Evolutionary conservation across 2,113 vertebrate species (phyloP).

Genomic region (Pseudopipra pipra): DNA sequence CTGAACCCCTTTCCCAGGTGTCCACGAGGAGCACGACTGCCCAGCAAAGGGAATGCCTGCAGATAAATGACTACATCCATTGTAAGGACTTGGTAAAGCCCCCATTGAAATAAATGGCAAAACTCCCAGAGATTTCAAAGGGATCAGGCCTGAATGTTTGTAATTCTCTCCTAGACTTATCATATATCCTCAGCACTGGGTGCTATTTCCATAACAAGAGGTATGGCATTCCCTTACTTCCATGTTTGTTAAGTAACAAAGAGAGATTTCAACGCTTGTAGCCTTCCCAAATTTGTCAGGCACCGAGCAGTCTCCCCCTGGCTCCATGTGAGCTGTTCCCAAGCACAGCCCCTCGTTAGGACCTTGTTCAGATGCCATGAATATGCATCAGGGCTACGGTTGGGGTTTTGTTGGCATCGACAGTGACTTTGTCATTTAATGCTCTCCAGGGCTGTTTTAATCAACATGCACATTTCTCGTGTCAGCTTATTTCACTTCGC

Average conservation of each 20-base stretch:
- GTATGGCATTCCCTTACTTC: conserved; percentile 63
- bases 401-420: conserved; percentile 60
- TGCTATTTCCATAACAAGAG: conserved; percentile 67
- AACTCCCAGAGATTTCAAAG: conserved; percentile 70
- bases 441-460: conserved; percentile 50
- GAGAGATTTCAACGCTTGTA: conserved; percentile 60
- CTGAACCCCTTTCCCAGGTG: not conserved
- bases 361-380: conserved; percentile 22
- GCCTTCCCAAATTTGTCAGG: conserved; percentile 67
- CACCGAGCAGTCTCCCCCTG: conserved; percentile 46
- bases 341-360: conserved; percentile 30
- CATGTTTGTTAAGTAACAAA: conserved; percentile 70
- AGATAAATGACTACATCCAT: conserved; percentile 50
- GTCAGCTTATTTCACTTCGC: conserved; percentile 45
- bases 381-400: conserved; percentile 59
- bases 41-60: not conserved
- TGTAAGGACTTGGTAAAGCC: conserved; percentile 22
- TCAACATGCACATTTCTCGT: not conserved
- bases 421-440: conserved; percentile 57
- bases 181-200: conserved; percentile 59
- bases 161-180: conserved; percentile 64
- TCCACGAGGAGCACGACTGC: not conserved
- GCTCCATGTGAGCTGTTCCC: conserved; percentile 55
- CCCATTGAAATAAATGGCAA: conserved; percentile 66
- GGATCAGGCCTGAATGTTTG: conserved; percentile 55